These are phyloP conservation scores for Sorex maritimensis DNA, from an alignment of 2,797 vertebrate species.

Conservation along the genomic window DNA sequence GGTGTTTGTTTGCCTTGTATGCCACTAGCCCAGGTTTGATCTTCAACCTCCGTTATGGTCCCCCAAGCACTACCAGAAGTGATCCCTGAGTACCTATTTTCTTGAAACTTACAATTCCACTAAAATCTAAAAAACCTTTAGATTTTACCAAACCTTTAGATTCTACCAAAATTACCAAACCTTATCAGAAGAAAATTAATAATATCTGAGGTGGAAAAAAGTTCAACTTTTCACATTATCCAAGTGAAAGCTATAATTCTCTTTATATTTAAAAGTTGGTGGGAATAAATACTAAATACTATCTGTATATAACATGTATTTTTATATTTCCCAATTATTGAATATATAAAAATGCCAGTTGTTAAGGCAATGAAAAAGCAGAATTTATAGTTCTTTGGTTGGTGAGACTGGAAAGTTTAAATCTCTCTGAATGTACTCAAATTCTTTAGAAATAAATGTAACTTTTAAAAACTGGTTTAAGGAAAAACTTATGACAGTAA, in stretches of 20 bases:
- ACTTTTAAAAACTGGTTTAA: conserved; percentile 33
- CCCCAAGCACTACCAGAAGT: too few relatives aligned
- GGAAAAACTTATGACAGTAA: conserved; percentile 7
- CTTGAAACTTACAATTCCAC: conserved; percentile 43
- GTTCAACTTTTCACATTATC: too few relatives aligned
- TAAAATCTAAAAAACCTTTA: neutral
- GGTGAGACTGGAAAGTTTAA: conserved; percentile 15
- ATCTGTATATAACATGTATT: neutral
- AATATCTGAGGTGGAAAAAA: too few relatives aligned
- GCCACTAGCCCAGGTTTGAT: too few relatives aligned
- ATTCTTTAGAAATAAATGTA: conserved; percentile 65
- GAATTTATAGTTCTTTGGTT: conserved; percentile 9
- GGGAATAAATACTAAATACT: neutral
- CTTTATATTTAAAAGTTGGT: neutral
- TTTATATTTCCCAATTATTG: neutral
- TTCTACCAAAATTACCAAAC: too few relatives aligned
- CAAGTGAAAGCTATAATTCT: too few relatives aligned
- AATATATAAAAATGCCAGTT: neutral
- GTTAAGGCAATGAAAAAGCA: conserved; percentile 29
- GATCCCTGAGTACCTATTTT: neutral
- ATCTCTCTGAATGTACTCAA: conserved; percentile 26
- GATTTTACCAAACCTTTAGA: too few relatives aligned
- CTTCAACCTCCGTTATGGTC: too few relatives aligned
- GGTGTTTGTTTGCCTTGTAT: too few relatives aligned
- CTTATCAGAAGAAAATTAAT: too few relatives aligned